Base-by-base conservation (phyloP, 2,797 vertebrate species). In the Neomorphus geoffroyi region DNA sequence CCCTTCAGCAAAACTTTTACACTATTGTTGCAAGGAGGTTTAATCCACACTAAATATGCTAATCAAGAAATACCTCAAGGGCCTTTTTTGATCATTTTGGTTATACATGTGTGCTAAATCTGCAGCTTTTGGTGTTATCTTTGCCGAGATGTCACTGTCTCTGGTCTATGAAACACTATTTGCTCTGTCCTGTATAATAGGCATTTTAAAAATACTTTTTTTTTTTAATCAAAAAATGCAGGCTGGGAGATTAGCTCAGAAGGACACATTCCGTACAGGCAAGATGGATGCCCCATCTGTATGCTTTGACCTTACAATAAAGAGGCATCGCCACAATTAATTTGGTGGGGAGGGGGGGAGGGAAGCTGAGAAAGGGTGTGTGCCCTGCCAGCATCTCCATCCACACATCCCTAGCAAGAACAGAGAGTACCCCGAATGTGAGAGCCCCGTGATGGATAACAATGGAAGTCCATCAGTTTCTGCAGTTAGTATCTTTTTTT, bases 171-270 rank as follows among this genome's bases (percentile, higher is more conserved):
- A 90, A 95, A 82, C 73, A 62, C 2, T 27, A 32, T 77, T 94
- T 62, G 65, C 54, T 96, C 97, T 95, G 80, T 95, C 48, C 60
- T 80, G n/a, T 62, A 33, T 37, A 94, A 96, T 12, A 86, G 61
- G 19, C 13, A 33, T 77, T 85, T 94, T 82, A 92, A 78, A 80
- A 12, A 33, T 41, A 45, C 13, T 62, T 24, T 15, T 81, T 77
- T 77, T 72, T 92, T 41, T 41, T 48, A 23, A 92, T 87, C 80
- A 71, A 80, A 72, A 93, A 85, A 60, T 1, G 2, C 28, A 91
- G 67, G 32, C 33, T 79, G 51, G 19, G 35, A 93, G 74, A 85
- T 89, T 45, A 88, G 46, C 48, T 94, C 26, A 51, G 85, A 88
- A 86, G 48, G 22, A 64, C 46, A 39, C 0, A 0, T 92, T 90